phyloP scores from a whole-genome alignment of 2,797 vertebrate genomes.

The Picus viridis region DNA sequence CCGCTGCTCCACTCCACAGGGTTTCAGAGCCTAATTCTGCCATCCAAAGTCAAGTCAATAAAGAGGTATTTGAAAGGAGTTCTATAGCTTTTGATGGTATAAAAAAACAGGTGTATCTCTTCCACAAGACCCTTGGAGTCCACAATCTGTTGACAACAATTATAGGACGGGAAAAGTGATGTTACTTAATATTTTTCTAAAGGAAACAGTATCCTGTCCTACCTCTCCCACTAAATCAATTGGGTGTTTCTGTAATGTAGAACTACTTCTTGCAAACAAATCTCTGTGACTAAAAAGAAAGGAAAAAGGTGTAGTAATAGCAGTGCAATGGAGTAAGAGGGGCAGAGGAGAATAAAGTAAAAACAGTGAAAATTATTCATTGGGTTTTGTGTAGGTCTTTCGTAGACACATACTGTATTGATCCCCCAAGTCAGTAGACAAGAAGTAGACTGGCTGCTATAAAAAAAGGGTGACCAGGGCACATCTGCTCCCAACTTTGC shows the following conservation, averaged over 20 bases:
- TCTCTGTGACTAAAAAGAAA: not conserved
- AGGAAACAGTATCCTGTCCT: not conserved
- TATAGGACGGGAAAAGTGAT: not conserved
- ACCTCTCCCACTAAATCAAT: not conserved
- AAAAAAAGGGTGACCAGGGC: constrained; percentile 6
- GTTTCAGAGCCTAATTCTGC: not conserved
- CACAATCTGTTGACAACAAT: not conserved
- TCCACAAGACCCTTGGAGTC: not conserved
- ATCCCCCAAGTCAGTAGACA: not conserved
- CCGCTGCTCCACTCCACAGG: not conserved
- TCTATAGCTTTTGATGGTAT: not conserved
- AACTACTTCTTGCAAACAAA: constrained; percentile 33
- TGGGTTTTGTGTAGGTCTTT: not conserved
- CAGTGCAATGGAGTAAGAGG: constrained; percentile 51
- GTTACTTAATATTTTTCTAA: constrained; percentile 12
- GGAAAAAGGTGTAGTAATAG: constrained; percentile 47
- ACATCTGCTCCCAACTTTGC: not conserved
- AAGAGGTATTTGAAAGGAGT: not conserved
- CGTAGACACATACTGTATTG: not conserved
- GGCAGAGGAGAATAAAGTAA: not conserved
- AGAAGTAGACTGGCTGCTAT: constrained; percentile 58
- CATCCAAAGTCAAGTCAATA: not conserved
- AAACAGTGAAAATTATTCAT: constrained; percentile 7
- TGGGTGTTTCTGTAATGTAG: not conserved
- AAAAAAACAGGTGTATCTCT: constrained; percentile 43